Evolutionary conservation across 1,140 invertebrate genomes (phyloP).

Genomic region (Cydia amplana): DNA sequence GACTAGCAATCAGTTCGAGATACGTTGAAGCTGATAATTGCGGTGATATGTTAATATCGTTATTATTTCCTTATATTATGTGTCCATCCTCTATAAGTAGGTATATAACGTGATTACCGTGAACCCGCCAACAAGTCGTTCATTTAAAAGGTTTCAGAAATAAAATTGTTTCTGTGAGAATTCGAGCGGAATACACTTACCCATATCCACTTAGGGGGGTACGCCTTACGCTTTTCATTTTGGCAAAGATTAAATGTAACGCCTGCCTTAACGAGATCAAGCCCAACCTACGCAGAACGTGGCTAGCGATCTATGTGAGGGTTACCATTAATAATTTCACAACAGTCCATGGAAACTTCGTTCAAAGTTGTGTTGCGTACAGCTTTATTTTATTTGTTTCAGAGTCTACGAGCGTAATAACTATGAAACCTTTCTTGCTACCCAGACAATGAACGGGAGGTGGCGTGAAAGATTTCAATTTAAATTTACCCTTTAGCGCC

Average conservation of each 20-base stretch:
- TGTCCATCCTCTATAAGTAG: not conserved
- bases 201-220: conserved; percentile 17
- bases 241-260: conserved; percentile 25
- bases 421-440: conserved; percentile 15
- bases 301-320: no score
- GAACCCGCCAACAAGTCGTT: conserved; percentile 16
- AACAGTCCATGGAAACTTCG: not conserved
- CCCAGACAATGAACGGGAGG: conserved; percentile 2
- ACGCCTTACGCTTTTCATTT: conserved; percentile 27
- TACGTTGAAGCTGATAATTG: not conserved
- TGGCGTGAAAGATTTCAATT: conserved; percentile 35
- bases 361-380: not conserved
- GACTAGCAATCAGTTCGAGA: no score
- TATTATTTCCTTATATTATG: not conserved
- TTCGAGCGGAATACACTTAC: conserved; percentile 22
- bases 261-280: conserved; percentile 1
- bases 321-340: no score
- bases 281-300: not conserved
- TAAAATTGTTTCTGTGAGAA: conserved; percentile 25
- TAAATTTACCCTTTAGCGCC: conserved; percentile 34
- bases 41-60: not conserved
- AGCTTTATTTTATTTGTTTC: conserved; percentile 2
- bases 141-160: conserved; percentile 25
- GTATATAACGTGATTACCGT: not conserved
- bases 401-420: not conserved